Evolutionary conservation across 2,797 vertebrate species (phyloP).

Genomic region (Gymnothorax reevesii): DNA sequence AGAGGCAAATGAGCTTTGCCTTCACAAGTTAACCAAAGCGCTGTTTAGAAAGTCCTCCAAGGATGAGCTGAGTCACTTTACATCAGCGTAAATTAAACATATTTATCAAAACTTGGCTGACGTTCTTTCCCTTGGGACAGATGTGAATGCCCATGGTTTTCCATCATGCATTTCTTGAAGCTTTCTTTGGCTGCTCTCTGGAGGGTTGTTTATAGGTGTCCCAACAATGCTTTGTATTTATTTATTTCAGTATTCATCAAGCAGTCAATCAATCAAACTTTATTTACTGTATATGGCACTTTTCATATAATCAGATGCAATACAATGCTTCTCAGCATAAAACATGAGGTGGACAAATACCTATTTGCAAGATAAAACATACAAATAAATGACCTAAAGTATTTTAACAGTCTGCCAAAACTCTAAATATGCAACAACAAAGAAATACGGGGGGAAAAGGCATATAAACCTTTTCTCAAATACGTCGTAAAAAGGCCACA

Average conservation of each 20-base stretch:
- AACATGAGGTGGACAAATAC: too few relatives aligned
- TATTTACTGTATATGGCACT: too few relatives aligned
- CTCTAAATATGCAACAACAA: background rate
- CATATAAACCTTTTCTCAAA: background rate
- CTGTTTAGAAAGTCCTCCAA: conserved; percentile 7
- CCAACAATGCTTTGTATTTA: background rate
- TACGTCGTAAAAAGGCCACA: background rate
- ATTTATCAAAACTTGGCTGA: background rate
- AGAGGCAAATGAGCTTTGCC: background rate
- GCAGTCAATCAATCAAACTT: too few relatives aligned
- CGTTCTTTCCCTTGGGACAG: background rate
- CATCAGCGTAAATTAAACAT: background rate
- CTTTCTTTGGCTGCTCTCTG: background rate
- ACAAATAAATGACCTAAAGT: too few relatives aligned
- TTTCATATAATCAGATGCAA: too few relatives aligned
- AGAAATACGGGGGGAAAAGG: background rate
- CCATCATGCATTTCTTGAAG: background rate
- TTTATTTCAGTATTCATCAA: background rate
- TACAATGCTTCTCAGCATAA: too few relatives aligned
- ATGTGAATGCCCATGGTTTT: background rate
- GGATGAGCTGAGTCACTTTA: background rate
- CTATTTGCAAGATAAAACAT: too few relatives aligned
- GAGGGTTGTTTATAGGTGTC: background rate
- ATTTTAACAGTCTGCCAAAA: too few relatives aligned
- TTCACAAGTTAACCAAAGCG: background rate